phyloP scores from a whole-genome alignment of 2,113 vertebrate species.

The Oxygymnocypris stewartii region DNA sequence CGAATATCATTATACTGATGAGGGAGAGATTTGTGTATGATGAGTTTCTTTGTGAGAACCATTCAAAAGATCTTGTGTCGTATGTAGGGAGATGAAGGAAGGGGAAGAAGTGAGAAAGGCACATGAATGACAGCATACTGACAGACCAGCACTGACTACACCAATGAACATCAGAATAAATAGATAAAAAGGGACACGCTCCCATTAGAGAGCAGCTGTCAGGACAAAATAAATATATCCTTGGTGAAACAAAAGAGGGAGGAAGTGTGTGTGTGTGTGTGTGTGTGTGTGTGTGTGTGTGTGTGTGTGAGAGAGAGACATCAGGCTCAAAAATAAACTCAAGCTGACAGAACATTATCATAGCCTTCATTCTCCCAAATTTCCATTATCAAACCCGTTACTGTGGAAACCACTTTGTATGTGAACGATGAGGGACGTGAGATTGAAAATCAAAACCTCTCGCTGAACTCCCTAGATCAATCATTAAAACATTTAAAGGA shows the following conservation, averaged over 20 bases:
- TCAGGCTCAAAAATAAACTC: conserved; percentile 46
- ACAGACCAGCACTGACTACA: conserved; percentile 43
- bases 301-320: not conserved
- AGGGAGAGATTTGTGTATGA: conserved; percentile 25
- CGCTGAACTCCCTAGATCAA: conserved; percentile 36
- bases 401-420: conserved; percentile 47
- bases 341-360: conserved; percentile 54
- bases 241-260: conserved; percentile 51
- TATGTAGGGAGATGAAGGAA: not conserved
- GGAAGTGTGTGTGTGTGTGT: conserved; percentile 22
- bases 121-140: conserved; percentile 31
- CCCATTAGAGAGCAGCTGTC: conserved; percentile 54
- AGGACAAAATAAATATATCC: conserved; percentile 48
- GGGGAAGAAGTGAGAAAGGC: not conserved
- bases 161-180: conserved; percentile 48
- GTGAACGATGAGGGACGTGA: not conserved
- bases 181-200: conserved; percentile 47
- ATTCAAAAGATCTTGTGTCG: conserved; percentile 26
- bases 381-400: conserved; percentile 58
- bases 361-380: conserved; percentile 46
- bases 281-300: not conserved
- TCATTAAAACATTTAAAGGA: conserved; percentile 30
- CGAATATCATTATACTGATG: not conserved
- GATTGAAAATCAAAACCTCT: conserved; percentile 36
- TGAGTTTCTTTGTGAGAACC: not conserved